Base-by-base conservation (phyloP, 2,113 vertebrate genomes). In the Manacus vitellinus region DNA sequence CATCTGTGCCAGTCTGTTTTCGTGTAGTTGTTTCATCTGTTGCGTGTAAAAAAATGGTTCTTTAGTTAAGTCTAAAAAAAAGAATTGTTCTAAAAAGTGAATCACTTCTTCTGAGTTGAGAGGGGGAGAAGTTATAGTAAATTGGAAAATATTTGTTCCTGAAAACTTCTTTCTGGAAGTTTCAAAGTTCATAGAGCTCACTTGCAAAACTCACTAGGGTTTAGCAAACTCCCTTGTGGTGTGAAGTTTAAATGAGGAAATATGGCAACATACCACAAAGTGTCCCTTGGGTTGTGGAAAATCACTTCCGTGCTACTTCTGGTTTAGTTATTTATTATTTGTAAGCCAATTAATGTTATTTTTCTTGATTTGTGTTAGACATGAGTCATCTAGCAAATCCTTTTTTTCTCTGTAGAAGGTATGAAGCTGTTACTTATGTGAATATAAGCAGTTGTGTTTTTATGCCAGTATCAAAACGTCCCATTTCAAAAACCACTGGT, bases 371-470 rank as follows among this genome's bases (percentile, higher is more conserved):
- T 91, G 68, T 66, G 49, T 92, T 92, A 78, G 75, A 82, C 68
- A 81, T 10, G 47, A 90, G 30, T 91, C n/a, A 65, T 68, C 65
- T 63, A 72, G 61, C 23, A 95, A 77, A 78, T 79, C 1, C 47
- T 28, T 65, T 82, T 82, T 54, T 76, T 90, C 87, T 71, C 31
- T 86, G 24, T 27, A 41, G 47, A 83, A 95, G n/a, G 37, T 80
- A 22, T 80, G 82, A 88, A n/a, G 46, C 63, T 78, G 37, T 33
- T 91, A 67, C 82, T 90, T 89, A 23, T 39, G 46, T 85, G 72
- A 88, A 58, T 95, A 83, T 79, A 96, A 94, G 73, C 75, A 96
- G 71, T 92, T 94, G 62, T 74, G 58, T 33, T 86, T 92, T 88
- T 49, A 44, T 94, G 39, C 66, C 52, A 33, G 84, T 92, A 76